Conservation (phyloP, 2,888 invertebrate species). For the Helicoverpa assulta region DNA sequence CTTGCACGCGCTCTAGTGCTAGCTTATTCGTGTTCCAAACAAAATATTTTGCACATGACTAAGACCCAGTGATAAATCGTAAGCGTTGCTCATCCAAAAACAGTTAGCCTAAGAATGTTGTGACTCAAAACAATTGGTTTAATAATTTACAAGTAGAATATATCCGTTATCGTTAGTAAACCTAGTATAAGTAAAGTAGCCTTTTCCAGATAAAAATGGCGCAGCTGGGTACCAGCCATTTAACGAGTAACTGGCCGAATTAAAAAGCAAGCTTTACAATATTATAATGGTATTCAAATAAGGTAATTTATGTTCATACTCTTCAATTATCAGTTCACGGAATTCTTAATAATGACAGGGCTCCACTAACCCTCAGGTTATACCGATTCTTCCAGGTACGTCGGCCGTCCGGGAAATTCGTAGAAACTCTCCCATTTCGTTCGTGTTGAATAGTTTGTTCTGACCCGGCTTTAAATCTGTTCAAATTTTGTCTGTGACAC, state of each 20-base stretch:
- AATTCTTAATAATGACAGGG: constrained; percentile 43
- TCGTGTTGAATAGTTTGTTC: constrained; percentile 41
- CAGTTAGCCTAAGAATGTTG: constrained; percentile 28
- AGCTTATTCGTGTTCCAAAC: constrained; percentile 22
- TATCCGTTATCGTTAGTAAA: too few species aligned
- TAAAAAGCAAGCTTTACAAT: constrained; percentile 21
- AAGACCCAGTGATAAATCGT: constrained; percentile 30
- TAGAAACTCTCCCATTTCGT: constrained; percentile 33
- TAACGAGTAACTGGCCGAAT: not conserved
- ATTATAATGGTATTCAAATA: constrained; percentile 45
- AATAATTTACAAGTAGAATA: constrained; percentile 26
- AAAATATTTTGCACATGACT: constrained; percentile 42
- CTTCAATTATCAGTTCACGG: constrained; percentile 45
- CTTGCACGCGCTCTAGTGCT: not conserved
- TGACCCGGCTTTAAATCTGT: constrained; percentile 50
- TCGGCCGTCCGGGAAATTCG: constrained; percentile 29
- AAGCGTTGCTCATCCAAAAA: constrained; percentile 38
- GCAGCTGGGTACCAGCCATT: too few species aligned
- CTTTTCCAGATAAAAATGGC: too few species aligned
- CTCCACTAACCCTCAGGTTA: constrained; percentile 36
- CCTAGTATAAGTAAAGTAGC: too few species aligned
- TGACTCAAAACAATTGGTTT: constrained; percentile 19
- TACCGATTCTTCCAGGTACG: constrained; percentile 32
- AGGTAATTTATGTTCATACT: constrained; percentile 37
- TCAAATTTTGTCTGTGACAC: constrained; percentile 53